Evolutionary conservation across 2,888 invertebrate species (phyloP), one percentile per base, ranked within the genome.

Genomic region (Slavum lentiscoides): DNA sequence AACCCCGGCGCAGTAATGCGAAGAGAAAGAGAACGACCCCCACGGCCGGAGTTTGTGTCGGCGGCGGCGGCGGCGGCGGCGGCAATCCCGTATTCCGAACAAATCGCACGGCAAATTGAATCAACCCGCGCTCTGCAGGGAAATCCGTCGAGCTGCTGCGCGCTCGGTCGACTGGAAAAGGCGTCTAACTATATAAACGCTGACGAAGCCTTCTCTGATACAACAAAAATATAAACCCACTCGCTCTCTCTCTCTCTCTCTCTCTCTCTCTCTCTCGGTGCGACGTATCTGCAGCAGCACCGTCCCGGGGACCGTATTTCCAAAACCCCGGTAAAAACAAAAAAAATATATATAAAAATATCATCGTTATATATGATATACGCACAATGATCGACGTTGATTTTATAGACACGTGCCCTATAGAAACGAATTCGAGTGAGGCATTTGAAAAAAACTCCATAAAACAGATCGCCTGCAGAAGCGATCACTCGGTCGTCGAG

Each of bases 31-130:
- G 69, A 53, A 70, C 61, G n/a, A n/a, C n/a, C n/a, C n/a, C n/a
- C n/a, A n/a, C n/a, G n/a, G n/a, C n/a, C n/a, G n/a, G n/a, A n/a
- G 77, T 80, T 80, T 70, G 77, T 64, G 77, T 67, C 30, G 30
- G 30, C 30, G 30, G 30, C 30, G 66, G 37, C 30, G 30, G 30
- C 30, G 30, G 30, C 30, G 66, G 37, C 43, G 61, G 53, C n/a
- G 62, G 70, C 77, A 80, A 80, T 80, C 77, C 77, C 77, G 83
- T 83, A 83, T 83, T 83, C 83, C 82, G 82, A 83, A 80, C 83
- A 83, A 83, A 83, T 82, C 82, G 82, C 80, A 83, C 83, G 83
- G 82, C 75, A 83, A 83, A 83, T 83, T 83, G 83, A 83, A 83
- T 83, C 83, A 83, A 82, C 73, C 81, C 76, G 81, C 74, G 70